Conservation (phyloP, 2,797 vertebrate genomes). For the Corythornis leucogaster region DNA sequence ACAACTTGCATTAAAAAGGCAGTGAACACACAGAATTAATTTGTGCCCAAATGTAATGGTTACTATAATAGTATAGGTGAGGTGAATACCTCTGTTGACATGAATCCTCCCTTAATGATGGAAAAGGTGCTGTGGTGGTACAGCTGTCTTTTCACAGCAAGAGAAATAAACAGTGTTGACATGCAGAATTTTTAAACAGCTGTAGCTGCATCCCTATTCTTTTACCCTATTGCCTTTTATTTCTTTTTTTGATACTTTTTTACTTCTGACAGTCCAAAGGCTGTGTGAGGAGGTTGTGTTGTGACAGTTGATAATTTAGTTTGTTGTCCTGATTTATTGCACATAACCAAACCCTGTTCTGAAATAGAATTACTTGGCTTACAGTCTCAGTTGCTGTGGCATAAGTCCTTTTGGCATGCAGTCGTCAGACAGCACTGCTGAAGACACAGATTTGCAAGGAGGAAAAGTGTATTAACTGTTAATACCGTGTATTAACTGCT, state of each 20-base stretch:
- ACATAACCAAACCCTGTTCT: neutral
- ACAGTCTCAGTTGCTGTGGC: neutral
- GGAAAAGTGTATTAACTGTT: neutral
- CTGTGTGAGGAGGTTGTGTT: neutral
- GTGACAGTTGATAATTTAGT: neutral
- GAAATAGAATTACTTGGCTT: neutral
- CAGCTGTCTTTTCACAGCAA: neutral
- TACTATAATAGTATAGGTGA: neutral
- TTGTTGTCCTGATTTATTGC: neutral
- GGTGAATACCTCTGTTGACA: neutral
- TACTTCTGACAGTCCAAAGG: neutral
- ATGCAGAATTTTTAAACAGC: neutral
- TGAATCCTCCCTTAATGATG: neutral
- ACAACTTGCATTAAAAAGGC: neutral
- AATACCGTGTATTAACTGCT: neutral
- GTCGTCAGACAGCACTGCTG: neutral
- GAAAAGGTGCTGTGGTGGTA: neutral
- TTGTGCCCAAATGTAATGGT: rapidly evolving
- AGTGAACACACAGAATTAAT: rapidly evolving
- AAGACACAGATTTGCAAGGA: neutral
- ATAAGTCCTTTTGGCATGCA: neutral
- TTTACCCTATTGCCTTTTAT: neutral
- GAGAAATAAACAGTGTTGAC: neutral
- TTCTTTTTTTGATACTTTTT: neutral
- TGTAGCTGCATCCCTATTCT: neutral